Evolutionary conservation across 1,140 invertebrate species (phyloP), one percentile per base, ranked within the genome.

Genomic region (Lasioglossum baleicum): DNA sequence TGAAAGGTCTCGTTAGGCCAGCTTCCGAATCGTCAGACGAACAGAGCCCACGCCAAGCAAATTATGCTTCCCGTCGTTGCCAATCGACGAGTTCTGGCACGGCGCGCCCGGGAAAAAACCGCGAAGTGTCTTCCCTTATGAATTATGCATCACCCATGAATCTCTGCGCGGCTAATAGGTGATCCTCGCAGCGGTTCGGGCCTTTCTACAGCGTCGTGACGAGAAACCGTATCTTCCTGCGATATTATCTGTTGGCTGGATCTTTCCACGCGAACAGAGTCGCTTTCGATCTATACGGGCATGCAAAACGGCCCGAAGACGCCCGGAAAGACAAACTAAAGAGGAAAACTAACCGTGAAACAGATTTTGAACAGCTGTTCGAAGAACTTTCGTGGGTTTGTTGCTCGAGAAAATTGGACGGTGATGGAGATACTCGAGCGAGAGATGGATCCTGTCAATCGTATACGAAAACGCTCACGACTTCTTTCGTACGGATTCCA

Each of bases 201-300:
- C 73, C 83, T 85, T 85, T 85, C 82, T 76, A 81, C 60, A 44
- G 31, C 68, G 58, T 85, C 83, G 80, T 86, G 83, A 86, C 84
- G 83, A 85, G 80, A 81, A 85, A 86, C 75, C 71, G 72, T 85
- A 85, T 86, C 84, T 85, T 83, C 72, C 75, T 63, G 70, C 69
- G 83, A 85, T 83, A 80, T 85, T 83, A 86, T 86, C 84, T 75
- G 42, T 13, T 44, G 51, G 75, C 20, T 70, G 75, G 68, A 86
- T 86, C 84, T 85, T 86, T 86, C 80, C 83, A 72, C 72, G 83
- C 84, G 68, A 86, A 68, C 83, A 85, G 35, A 35, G 73, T 73
- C 73, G 80, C 84, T 83, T 83, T 86, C 84, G 84, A 82, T 86
- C 80, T 75, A 84, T 58, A 56, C 82, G 76, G 75, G 74, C 73